Base-by-base conservation (phyloP, 2,113 vertebrate species). In the Microtus oregoni region DNA sequence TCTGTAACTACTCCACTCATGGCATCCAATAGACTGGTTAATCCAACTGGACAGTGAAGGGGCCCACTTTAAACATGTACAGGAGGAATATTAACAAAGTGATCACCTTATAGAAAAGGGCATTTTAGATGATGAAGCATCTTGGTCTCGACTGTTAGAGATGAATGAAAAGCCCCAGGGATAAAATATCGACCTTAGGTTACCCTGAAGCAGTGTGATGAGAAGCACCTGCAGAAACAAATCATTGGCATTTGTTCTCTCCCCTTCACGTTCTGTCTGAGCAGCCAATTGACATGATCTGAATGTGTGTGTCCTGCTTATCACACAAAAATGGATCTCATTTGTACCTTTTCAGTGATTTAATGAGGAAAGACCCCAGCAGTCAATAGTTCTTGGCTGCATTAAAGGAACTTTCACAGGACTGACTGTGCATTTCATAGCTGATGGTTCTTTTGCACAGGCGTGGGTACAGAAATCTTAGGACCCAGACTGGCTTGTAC, bases 391-490 rank as follows among this genome's bases (percentile, higher is more conserved):
- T 81, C 70, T 90, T 94, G 92, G 50, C n/a, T 85, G 63, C 58
- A 82, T 81, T 97, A 96, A 89, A 89, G 35, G 63, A 81, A 90
- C 85, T 90, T 87, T 92, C 85, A 85, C 90, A 77, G 81, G 92
- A 95, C 91, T 96, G 87, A 95, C 81, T 89, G 61, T 96, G 82
- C 58, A 93, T 85, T 93, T 97, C 47, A 47, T 96, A 95, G 93
- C 68, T 41, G 17, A 90, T 52, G 79, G 30, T 76, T 89, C 38
- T 82, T 95, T 97, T 89, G 79, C 61, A 50, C 15, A 76, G 75
- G 97, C 0, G 0, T 44, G 91, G 55, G 76, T 86, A 2, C 55
- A 88, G 87, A 93, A 92, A 86, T 92, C 72, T 86, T 55, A 92
- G 94, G 88, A 95, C 41, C 14, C 5, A 94, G 91, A 94, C 63